phyloP scores from a whole-genome alignment of 2,113 vertebrate genomes.

The Otocyon megalotis region DNA sequence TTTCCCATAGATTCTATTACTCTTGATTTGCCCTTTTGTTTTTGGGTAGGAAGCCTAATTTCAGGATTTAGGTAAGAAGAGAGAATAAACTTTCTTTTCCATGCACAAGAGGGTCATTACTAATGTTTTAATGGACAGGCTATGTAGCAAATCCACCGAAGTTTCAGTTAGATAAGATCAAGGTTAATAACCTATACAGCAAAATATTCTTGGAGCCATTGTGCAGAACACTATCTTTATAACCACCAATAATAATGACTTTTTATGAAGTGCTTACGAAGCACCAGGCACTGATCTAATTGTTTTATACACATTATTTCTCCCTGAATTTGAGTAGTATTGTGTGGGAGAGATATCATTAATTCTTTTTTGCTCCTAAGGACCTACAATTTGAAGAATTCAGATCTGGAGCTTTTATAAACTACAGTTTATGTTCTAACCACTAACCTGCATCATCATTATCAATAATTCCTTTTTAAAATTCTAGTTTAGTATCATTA shows the following conservation, averaged over 20 bases:
- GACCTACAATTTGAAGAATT: not conserved
- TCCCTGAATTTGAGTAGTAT: not conserved
- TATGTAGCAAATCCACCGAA: not conserved
- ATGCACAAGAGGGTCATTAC: not conserved
- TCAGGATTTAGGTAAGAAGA: not conserved
- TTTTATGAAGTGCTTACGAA: not conserved
- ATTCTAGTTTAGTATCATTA: not conserved
- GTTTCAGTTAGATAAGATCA: not conserved
- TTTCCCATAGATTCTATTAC: not conserved
- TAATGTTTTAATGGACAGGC: not conserved
- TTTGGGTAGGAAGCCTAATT: not conserved
- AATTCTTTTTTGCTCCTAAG: not conserved
- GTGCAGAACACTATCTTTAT: not conserved
- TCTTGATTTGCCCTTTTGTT: not conserved
- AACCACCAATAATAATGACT: not conserved
- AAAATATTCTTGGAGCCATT: not conserved
- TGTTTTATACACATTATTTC: not conserved
- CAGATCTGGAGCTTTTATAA: not conserved
- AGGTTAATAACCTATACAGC: not conserved
- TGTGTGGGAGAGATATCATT: not conserved
- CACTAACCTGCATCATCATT: not conserved
- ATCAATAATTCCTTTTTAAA: not conserved
- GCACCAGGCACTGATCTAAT: not conserved
- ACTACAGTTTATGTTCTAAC: not conserved
- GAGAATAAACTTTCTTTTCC: not conserved